phyloP scores from a whole-genome alignment of 2,888 invertebrate genomes.

The Asteroscopus sphinx region DNA sequence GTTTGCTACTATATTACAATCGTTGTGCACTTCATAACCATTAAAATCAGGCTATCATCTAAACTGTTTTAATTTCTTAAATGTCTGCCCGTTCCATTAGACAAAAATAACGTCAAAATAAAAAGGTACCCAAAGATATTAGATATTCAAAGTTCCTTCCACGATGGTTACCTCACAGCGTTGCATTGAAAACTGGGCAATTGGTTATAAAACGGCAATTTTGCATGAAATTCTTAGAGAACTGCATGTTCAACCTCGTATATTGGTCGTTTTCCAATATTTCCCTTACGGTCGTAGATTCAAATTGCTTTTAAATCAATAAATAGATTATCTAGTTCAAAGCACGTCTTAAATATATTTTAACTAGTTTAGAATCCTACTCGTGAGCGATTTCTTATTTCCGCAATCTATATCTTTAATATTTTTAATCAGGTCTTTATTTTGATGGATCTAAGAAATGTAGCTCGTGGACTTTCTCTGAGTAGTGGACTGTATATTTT shows the following conservation, averaged over 20 bases:
- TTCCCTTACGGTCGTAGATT: conserved; percentile 56
- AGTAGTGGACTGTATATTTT: no score
- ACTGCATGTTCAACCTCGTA: conserved; percentile 66
- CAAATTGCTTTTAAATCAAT: conserved; percentile 56
- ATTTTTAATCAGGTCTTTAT: neutral
- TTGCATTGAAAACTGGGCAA: conserved; percentile 58
- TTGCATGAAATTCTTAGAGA: conserved; percentile 67
- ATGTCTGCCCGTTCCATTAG: neutral
- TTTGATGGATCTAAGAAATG: neutral
- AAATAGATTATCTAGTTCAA: conserved; percentile 42
- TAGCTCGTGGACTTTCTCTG: no score
- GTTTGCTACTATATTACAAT: no score
- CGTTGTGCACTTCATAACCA: neutral
- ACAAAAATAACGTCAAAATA: conserved; percentile 13
- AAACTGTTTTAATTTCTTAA: neutral
- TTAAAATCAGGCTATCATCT: neutral
- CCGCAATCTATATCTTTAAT: no score
- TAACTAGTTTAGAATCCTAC: conserved; percentile 18
- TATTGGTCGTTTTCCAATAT: conserved; percentile 64
- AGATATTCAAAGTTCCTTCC: conserved; percentile 41
- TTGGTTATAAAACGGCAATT: conserved; percentile 71
- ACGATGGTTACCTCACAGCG: conserved; percentile 44
- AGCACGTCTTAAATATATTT: conserved; percentile 39
- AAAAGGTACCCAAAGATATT: conserved; percentile 30
- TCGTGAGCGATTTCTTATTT: no score